Percentiles rank a stretch among this genome's conserved stretches.
Evolutionary conservation across 2,113 vertebrate species (phyloP).

Genomic region (human): DNA sequence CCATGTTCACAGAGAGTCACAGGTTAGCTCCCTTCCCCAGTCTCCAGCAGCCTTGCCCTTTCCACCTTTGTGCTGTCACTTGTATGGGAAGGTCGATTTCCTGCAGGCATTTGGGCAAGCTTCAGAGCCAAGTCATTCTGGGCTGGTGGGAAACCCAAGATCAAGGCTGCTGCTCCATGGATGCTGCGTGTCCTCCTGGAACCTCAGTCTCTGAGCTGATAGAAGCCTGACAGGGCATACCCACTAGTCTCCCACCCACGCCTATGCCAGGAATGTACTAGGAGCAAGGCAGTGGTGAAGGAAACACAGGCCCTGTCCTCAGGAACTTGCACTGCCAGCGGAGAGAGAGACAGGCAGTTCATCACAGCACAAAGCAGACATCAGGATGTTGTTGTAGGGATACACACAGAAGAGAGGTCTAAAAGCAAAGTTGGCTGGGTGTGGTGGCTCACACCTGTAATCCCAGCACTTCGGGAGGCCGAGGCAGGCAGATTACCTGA

Average conservation of each 20-base stretch:
- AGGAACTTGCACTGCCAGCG: background rate
- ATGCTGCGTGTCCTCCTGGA: background rate
- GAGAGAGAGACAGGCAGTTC: background rate
- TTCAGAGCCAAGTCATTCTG: background rate
- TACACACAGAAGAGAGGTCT: background rate
- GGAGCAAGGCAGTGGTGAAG: background rate
- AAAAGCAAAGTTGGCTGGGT: no score
- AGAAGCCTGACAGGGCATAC: background rate
- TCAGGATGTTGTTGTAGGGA: accelerated
- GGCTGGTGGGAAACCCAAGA: background rate
- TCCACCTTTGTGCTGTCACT: background rate
- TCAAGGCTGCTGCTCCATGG: background rate
- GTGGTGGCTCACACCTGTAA: no score
- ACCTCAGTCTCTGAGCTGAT: background rate
- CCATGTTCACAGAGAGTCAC: background rate
- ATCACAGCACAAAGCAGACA: background rate
- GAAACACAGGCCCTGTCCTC: background rate
- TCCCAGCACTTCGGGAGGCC: no score
- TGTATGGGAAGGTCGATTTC: background rate
- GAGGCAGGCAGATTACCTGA: no score
- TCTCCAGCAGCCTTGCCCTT: accelerated
- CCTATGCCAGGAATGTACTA: background rate
- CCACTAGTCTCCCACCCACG: background rate
- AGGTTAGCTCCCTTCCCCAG: background rate
- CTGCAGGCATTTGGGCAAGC: background rate